Evolutionary conservation across 2,888 invertebrate genomes (phyloP), one percentile per base, ranked within the genome.

Genomic region (Sturmia bella): DNA sequence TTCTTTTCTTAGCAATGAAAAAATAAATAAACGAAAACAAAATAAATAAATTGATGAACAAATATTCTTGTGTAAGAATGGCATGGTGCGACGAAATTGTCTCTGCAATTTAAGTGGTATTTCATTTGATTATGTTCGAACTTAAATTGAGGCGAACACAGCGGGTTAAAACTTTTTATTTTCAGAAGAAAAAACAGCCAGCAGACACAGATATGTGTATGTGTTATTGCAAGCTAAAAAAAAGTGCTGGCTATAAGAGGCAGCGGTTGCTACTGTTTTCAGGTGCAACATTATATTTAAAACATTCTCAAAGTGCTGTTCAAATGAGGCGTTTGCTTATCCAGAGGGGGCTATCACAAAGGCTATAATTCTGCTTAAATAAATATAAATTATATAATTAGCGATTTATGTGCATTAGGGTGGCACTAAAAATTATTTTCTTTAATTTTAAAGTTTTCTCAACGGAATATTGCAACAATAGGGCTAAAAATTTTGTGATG

Each of bases 281-380:
- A 43, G 68, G 48, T 50, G 13, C 52, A 48, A 57, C 52, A 48
- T 13, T 43, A 17, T n/a, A 45, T 9, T 74, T 11, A 57, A 57
- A 24, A 41, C 15, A 41, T 66, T 39, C 61, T 68, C 61, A 41
- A 68, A 48, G 63, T 73, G 68, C 43, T 73, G 69, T 72, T 78
- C 73, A 84, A 84, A 76, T 75, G 77, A 85, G 85, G 84, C 84
- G 85, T 87, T 88, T 88, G 82, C 86, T 87, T 87, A 87, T 86
- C 87, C 87, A 86, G 87, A 84, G 88, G 87, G 86, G 87, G 88
- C 87, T 73, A 63, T 66, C 50, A 57, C 52, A 69, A 78, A 69
- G 66, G 61, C 74, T 64, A 15, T 41, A 50, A 72, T 41, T 63
- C 39, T 43, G 43, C 13, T 3, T n/a, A 59, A 24, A 64, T 19